Base-by-base conservation (phyloP, 2,113 vertebrate genomes). In the Turdus rufiventris region DNA sequence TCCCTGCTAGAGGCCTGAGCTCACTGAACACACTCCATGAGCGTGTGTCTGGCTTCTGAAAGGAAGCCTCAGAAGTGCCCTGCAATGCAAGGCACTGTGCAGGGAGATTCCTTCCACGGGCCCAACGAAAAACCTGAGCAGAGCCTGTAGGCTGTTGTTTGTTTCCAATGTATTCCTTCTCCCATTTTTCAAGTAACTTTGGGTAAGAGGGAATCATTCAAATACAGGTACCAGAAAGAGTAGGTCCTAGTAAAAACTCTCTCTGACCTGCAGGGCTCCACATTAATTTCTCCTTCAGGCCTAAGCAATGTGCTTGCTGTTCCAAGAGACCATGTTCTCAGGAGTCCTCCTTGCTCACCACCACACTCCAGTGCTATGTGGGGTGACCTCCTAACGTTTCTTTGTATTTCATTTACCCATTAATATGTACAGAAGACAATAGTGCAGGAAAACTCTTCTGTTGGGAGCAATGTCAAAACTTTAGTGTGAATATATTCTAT, bases 1-100 rank as follows among this genome's bases (percentile, higher is more conserved):
- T 21, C 24, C 50, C 33, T 33, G 43, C 63, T 34, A 26, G 29
- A 8, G 20, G 38, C 43, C 38, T 40, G 70, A 63, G 54, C 33
- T 34, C n/a, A 28, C 1, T 3, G 1, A 57, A 23, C 26, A 47
- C 21, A 2, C 14, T n/a, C 31, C 3, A 4, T 4, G 17, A 47
- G 29, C 3, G n/a, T 18, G 16, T 23, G 6, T 48, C 47, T 26
- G 36, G 10, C 31, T 58, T 74, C 65, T 28, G 45, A 56, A 66
- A 83, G 20, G 20, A 83, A 70, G 33, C 42, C 48, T 21, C 38
- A 6, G 7, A 42, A 16, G 15, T 42, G 23, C 34, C 54, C 73
- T 40, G 6, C 53, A 40, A 7, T 34, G 21, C 14, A 43, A 73
- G 26, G 5, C 45, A 36, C 48, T 54, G 15, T n/a, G 14, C 54